phyloP scores from a whole-genome alignment of 2,888 invertebrate species.

The Leptogaster cylindrica region DNA sequence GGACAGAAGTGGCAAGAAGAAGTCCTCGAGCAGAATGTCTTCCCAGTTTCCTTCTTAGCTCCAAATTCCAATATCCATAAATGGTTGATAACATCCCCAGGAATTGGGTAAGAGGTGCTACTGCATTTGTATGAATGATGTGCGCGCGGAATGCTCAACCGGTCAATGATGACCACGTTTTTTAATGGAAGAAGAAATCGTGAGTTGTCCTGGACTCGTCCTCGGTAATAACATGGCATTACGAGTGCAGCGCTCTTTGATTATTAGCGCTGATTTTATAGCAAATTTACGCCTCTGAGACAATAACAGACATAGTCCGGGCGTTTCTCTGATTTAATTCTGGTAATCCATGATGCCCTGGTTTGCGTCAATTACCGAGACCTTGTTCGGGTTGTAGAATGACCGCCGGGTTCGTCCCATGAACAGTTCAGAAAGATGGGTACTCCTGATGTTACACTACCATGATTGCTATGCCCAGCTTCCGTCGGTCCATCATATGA shows the following conservation, averaged over 20 bases:
- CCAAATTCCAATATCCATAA: too few species aligned
- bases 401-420: background rate
- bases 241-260: conserved; percentile 40
- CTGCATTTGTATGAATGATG: conserved; percentile 2
- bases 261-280: conserved; percentile 43
- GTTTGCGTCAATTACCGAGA: conserved; percentile 19
- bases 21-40: conserved; percentile 2
- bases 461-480: conserved; percentile 22
- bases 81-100: too few species aligned
- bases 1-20: background rate
- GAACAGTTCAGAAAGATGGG: conserved; percentile 22
- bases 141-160: background rate
- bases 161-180: background rate
- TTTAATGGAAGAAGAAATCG: background rate
- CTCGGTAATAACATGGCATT: conserved; percentile 39
- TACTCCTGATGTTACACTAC: conserved; percentile 15
- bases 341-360: background rate
- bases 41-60: too few species aligned
- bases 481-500: conserved; percentile 27
- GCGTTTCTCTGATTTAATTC: conserved; percentile 39
- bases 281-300: conserved; percentile 45
- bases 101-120: conserved; percentile 6
- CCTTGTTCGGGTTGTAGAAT: conserved; percentile 22
- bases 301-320: conserved; percentile 36
- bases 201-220: conserved; percentile 29